These are phyloP conservation scores for Boulengeromyrus knoepffleri DNA, from an alignment of 2,113 vertebrate species.

Conservation along the genomic window DNA sequence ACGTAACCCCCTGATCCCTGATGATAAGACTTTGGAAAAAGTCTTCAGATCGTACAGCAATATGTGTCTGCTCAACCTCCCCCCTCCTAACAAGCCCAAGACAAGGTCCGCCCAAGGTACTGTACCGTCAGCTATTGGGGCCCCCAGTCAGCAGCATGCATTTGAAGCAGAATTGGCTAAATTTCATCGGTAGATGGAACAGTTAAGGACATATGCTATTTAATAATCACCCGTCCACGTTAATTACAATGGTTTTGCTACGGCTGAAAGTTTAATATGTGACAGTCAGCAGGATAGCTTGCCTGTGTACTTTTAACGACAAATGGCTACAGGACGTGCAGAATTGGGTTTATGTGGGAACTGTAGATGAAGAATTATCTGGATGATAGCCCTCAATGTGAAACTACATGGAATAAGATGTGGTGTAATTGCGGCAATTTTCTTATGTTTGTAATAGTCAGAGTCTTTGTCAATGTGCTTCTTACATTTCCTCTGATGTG, in stretches of 20 bases:
- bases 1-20: conserved; percentile 54
- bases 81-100: conserved; percentile 48
- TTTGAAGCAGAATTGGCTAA: background rate
- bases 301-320: background rate
- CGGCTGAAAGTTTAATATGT: background rate
- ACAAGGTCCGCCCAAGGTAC: conserved; percentile 32
- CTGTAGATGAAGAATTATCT: background rate
- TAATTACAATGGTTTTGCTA: background rate
- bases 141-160: background rate
- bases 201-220: background rate
- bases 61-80: conserved; percentile 60
- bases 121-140: background rate
- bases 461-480: background rate
- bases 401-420: background rate
- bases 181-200: background rate
- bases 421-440: background rate
- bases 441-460: background rate
- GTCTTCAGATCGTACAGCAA: conserved; percentile 51
- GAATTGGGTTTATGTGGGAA: background rate
- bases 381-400: background rate
- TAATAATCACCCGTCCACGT: background rate
- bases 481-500: background rate
- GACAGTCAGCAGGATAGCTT: background rate
- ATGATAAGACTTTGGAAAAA: conserved; percentile 59
- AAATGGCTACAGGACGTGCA: background rate